phyloP scores from a whole-genome alignment of 2,888 invertebrate species.

The Athetis lepigone region DNA sequence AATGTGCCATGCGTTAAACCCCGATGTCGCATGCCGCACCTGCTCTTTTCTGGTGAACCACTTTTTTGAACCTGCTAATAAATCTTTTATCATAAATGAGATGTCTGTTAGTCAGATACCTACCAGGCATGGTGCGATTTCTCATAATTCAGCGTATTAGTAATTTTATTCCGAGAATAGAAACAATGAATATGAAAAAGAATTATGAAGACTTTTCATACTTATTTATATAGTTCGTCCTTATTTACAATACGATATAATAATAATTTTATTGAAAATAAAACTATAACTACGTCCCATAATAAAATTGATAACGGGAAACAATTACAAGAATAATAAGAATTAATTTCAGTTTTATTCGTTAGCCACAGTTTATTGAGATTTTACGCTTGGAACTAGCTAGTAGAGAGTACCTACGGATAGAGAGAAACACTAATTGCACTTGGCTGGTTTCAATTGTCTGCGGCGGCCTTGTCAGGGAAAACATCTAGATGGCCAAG shows the following conservation, averaged over 20 bases:
- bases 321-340: background rate
- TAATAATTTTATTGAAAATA: no score
- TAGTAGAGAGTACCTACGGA: background rate
- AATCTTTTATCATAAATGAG: constrained; percentile 1
- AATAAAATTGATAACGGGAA: background rate
- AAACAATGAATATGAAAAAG: no score
- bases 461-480: constrained; percentile 39
- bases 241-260: no score
- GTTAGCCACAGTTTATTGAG: background rate
- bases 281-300: no score
- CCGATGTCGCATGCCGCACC: constrained; percentile 37
- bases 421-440: constrained; percentile 34
- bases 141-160: background rate
- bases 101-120: background rate
- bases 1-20: constrained; percentile 53
- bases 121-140: background rate
- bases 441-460: constrained; percentile 40
- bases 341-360: background rate
- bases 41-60: constrained; percentile 16
- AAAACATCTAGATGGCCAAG: constrained; percentile 58
- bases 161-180: no score
- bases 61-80: constrained; percentile 11
- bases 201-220: no score
- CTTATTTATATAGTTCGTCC: no score
- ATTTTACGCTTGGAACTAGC: constrained; percentile 4